phyloP scores from a whole-genome alignment of 2,888 invertebrate species.

The Seira musarum region DNA sequence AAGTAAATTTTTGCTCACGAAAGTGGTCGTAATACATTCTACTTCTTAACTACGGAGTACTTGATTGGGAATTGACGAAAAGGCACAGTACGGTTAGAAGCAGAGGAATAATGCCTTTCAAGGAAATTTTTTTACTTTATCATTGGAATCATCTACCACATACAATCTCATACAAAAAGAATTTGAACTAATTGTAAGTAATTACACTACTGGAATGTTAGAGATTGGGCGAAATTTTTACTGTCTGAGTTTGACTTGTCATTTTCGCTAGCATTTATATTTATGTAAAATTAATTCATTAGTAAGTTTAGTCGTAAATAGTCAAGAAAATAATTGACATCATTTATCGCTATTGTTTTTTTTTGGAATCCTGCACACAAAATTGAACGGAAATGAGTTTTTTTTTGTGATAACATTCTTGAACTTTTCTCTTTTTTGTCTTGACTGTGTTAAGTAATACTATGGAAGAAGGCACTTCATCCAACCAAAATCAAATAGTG shows the following conservation, averaged over 20 bases:
- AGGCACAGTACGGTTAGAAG: slow-evolving; percentile 46
- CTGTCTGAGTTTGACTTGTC: no score
- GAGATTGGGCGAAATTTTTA: not conserved
- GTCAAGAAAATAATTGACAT: not conserved
- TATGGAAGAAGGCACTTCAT: slow-evolving; percentile 20
- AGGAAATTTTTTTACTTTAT: not conserved
- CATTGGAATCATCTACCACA: not conserved
- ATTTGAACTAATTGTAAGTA: not conserved
- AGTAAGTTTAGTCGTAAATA: no score
- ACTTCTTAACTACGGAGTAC: not conserved
- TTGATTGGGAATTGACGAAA: slow-evolving; percentile 7
- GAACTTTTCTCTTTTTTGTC: slow-evolving; percentile 10
- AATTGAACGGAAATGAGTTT: slow-evolving; percentile 9
- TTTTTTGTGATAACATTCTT: not conserved
- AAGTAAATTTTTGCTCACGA: no score
- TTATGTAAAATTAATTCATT: no score
- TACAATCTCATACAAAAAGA: not conserved
- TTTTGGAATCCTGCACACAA: not conserved
- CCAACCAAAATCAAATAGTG: slow-evolving; percentile 25
- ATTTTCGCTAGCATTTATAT: no score
- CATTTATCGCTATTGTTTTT: no score
- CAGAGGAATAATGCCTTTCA: not conserved
- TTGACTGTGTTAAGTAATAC: not conserved
- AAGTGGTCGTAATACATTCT: not conserved
- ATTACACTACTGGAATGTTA: slow-evolving; percentile 14